Evolutionary conservation across 2,113 vertebrate species (phyloP).

Genomic region (Megaceryle maxima): DNA sequence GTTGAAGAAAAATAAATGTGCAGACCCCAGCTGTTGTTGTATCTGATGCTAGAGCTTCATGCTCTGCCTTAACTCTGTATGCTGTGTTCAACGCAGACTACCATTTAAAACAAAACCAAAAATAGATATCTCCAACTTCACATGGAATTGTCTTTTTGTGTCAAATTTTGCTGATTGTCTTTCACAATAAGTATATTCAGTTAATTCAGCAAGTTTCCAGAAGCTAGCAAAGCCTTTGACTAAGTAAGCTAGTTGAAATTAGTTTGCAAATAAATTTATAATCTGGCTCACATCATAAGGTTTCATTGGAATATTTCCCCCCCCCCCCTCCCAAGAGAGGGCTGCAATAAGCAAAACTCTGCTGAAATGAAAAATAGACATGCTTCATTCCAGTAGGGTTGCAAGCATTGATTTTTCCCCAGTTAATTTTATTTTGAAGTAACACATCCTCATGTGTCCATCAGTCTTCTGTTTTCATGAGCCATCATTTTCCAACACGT

Average conservation of each 20-base stretch:
- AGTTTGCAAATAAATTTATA: background rate
- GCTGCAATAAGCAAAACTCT: background rate
- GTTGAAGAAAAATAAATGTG: background rate
- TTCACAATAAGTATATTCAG: background rate
- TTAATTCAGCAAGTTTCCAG: background rate
- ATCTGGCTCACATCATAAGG: background rate
- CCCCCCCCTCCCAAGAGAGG: background rate
- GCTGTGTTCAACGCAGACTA: background rate
- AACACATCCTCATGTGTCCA: background rate
- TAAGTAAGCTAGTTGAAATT: background rate
- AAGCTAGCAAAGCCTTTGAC: background rate
- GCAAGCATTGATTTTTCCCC: background rate
- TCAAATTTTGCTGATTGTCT: background rate
- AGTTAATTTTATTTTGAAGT: background rate
- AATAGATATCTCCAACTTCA: background rate
- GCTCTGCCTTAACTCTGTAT: background rate
- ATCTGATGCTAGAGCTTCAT: background rate
- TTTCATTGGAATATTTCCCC: background rate
- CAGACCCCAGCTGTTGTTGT: background rate
- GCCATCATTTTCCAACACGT: constrained; percentile 19
- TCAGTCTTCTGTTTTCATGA: constrained; percentile 29
- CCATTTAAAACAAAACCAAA: background rate
- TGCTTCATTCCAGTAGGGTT: background rate
- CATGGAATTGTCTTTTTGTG: background rate
- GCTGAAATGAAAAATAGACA: background rate